phyloP scores from a whole-genome alignment of 1,140 invertebrate species.

The Neoseiulus cucumeris region DNA sequence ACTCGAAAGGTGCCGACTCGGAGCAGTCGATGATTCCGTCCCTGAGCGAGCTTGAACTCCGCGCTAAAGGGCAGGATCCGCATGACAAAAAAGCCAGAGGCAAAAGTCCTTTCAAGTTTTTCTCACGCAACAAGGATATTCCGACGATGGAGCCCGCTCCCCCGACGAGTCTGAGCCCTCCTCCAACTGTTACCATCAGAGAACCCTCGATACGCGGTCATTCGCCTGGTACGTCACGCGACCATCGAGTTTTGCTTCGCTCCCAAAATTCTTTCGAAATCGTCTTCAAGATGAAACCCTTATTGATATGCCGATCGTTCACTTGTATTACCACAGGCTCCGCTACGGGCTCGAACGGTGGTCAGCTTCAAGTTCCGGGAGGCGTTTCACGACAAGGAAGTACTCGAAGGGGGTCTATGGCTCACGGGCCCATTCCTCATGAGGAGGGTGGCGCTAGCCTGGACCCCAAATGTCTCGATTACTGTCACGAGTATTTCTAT shows the following conservation, averaged over 20 bases:
- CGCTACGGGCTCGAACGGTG: background rate
- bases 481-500: slow-evolving; percentile 96
- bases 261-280: background rate
- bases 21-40: background rate
- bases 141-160: slow-evolving; percentile 7
- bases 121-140: background rate
- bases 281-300: background rate
- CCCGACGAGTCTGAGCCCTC: slow-evolving; percentile 6
- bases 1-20: background rate
- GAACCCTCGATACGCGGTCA: slow-evolving; percentile 16
- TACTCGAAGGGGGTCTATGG: slow-evolving; percentile 12
- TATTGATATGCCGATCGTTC: background rate
- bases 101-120: slow-evolving; percentile 16
- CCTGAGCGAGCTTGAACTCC: background rate
- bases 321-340: background rate
- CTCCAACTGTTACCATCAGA: slow-evolving; percentile 12
- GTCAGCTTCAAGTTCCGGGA: background rate
- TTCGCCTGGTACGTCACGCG: slow-evolving; percentile 1
- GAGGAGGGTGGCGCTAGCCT: slow-evolving; percentile 39
- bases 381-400: slow-evolving; percentile 11
- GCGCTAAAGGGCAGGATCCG: background rate
- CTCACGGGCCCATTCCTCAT: background rate
- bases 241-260: background rate
- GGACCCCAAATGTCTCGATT: slow-evolving; percentile 62
- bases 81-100: slow-evolving; percentile 14